A percentile compares a stretch with the other conserved stretches of the same genome.
Evolutionary conservation across 2,113 vertebrate genomes (phyloP).

Genomic region (Oreochromis niloticus): DNA sequence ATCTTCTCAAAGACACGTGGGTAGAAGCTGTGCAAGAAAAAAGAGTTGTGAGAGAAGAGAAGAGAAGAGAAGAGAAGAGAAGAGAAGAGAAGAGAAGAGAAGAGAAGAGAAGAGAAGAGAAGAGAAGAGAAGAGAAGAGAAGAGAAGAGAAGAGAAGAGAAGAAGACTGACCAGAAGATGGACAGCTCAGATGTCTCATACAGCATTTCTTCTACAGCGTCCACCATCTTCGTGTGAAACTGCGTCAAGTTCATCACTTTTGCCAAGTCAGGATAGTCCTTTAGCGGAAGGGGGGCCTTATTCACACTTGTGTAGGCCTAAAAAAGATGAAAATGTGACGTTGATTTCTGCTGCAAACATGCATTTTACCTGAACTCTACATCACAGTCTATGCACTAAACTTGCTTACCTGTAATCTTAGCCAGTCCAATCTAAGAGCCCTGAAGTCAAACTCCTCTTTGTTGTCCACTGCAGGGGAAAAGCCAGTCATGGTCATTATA

Average conservation of each 20-base stretch:
- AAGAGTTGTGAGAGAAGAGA: rapidly evolving
- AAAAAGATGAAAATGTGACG: not conserved
- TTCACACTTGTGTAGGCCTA: slow-evolving; percentile 87
- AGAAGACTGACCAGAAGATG: slow-evolving; percentile 82
- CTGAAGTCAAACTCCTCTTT: slow-evolving; percentile 82
- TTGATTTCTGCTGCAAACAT: not conserved
- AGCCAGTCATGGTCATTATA: not conserved
- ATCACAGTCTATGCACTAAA: not conserved
- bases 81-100: not conserved
- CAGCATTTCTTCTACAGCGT: slow-evolving; percentile 76
- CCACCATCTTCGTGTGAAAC: slow-evolving; percentile 89
- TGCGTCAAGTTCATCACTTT: slow-evolving; percentile 86
- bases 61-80: not conserved
- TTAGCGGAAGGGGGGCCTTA: slow-evolving; percentile 79
- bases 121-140: not conserved
- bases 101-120: not conserved
- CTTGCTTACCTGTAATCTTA: slow-evolving; percentile 82
- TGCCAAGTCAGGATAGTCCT: slow-evolving; percentile 79
- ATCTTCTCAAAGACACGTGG: slow-evolving; percentile 83
- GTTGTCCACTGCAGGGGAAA: slow-evolving; percentile 72
- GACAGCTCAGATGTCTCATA: slow-evolving; percentile 83
- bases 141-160: too few relatives aligned
- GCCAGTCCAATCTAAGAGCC: slow-evolving; percentile 87
- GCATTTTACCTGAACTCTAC: not conserved
- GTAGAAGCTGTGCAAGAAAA: slow-evolving; percentile 72